A percentile compares a stretch with the other conserved stretches of the same genome.
phyloP scores from a whole-genome alignment of 2,797 vertebrate species.

The Allobates femoralis region DNA sequence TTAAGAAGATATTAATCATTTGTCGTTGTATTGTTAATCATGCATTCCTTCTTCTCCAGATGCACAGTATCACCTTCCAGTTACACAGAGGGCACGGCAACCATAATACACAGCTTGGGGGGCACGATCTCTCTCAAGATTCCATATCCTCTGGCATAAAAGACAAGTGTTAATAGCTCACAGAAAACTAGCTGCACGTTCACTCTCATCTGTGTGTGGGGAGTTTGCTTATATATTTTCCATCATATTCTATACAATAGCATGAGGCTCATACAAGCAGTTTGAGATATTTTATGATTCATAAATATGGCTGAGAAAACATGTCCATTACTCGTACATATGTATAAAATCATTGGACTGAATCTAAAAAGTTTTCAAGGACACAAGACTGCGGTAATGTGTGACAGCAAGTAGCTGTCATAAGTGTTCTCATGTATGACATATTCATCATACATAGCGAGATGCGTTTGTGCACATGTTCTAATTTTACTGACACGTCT shows the following conservation, averaged over 20 bases:
- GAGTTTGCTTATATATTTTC: not conserved
- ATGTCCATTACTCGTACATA: not conserved
- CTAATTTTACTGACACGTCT: slow-evolving; percentile 2
- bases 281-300: not conserved
- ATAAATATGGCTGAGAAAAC: not conserved
- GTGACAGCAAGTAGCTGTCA: slow-evolving; percentile 7
- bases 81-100: slow-evolving; percentile 95
- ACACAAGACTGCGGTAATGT: not conserved
- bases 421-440: slow-evolving; percentile 6
- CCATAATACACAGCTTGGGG: slow-evolving; percentile 90
- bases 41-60: slow-evolving; percentile 98
- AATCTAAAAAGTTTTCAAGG: slow-evolving; percentile 4
- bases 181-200: not conserved
- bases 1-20: slow-evolving; percentile 99
- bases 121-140: slow-evolving; percentile 78
- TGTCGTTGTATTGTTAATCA: slow-evolving; percentile 98
- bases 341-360: not conserved
- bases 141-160: slow-evolving; percentile 52
- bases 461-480: slow-evolving; percentile 17
- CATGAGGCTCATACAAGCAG: not conserved
- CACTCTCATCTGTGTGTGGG: not conserved
- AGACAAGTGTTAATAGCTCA: slow-evolving; percentile 9
- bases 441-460: slow-evolving; percentile 15
- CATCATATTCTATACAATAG: not conserved
- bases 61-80: slow-evolving; percentile 98